Evolutionary conservation across 2,113 vertebrate genomes (phyloP), one percentile per base, ranked within the genome.

Genomic region (Toxotes chatareus): DNA sequence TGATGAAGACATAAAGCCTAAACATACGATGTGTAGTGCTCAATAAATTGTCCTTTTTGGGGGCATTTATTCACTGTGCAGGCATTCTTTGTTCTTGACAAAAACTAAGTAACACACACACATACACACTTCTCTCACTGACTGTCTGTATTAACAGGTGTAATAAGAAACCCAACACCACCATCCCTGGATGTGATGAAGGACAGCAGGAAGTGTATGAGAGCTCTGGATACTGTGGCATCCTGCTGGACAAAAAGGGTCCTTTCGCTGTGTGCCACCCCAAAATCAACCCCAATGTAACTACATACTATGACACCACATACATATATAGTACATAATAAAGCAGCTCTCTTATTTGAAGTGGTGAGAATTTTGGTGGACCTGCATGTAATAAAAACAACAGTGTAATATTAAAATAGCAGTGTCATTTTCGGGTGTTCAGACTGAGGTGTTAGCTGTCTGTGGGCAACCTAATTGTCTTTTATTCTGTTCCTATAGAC

Each of bases 201-300:
- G 89, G 65, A 4, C 90, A 95, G 5, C 19, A 92, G 71, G 94
- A 94, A 21, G 17, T 86, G 19, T 96, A 94, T 72, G 85, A 94
- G 85, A 88, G 92, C 73, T 92, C 93, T 7, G 90, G 88, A 82
- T 94, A 92, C 79, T 95, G 93, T 66, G 94, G 94, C 42, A 88
- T 93, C 23, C 79, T 96, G 59, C 72, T 92, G 71, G 89, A 92
- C 77, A 84, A 79, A 76, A 83, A 91, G 1, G 92, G 93, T 61
- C 93, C 92, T 4, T 94, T 93, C 3, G 91, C 92, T 59, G 74
- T 72, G 19, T 93, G 92, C 63, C 93, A 92, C 56, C 68, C 64
- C 21, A 89, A 49, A 80, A 84, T 94, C 79, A 90, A 93, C 76
- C 92, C 92, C 69, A 94, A 95, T 67, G 95, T 95, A 88, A 87